Evolutionary conservation across 2,888 invertebrate genomes (phyloP).

Genomic region (Scaptomyza flava): DNA sequence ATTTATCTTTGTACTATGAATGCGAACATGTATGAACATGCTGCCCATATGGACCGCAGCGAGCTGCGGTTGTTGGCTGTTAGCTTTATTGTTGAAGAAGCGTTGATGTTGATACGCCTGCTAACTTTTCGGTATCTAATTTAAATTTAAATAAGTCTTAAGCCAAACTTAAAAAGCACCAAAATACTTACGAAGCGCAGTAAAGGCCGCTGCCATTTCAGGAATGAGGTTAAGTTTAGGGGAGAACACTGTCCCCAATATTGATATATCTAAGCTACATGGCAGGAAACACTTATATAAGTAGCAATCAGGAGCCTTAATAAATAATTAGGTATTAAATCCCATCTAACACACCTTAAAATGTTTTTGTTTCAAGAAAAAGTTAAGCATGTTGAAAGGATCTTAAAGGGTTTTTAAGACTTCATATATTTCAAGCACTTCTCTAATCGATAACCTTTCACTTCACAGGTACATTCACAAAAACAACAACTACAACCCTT

Average conservation of each 20-base stretch:
- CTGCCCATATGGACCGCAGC: constrained; percentile 67
- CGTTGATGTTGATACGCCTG: constrained; percentile 65
- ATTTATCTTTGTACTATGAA: constrained; percentile 13
- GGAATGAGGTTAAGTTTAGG: constrained; percentile 36
- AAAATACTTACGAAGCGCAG: constrained; percentile 18
- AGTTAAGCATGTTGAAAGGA: background rate
- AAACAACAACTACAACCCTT: constrained; percentile 87
- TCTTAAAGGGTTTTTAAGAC: background rate
- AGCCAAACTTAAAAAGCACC: constrained; percentile 36
- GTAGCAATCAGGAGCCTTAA: too few species aligned
- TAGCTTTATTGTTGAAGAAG: constrained; percentile 60
- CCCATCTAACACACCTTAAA: background rate
- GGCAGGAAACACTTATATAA: background rate
- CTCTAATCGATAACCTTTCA: background rate
- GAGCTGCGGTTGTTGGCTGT: constrained; percentile 29
- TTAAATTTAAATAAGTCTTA: constrained; percentile 74
- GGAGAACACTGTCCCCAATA: constrained; percentile 9
- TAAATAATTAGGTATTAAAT: background rate
- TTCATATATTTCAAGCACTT: background rate
- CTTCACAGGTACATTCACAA: constrained; percentile 86
- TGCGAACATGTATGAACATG: constrained; percentile 49
- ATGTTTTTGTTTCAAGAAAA: background rate
- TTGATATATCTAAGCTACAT: constrained; percentile 6
- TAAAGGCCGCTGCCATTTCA: constrained; percentile 33
- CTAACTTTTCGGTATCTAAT: constrained; percentile 72